phyloP scores from a whole-genome alignment of 2,888 invertebrate genomes.

The Leistus spinibarbis region DNA sequence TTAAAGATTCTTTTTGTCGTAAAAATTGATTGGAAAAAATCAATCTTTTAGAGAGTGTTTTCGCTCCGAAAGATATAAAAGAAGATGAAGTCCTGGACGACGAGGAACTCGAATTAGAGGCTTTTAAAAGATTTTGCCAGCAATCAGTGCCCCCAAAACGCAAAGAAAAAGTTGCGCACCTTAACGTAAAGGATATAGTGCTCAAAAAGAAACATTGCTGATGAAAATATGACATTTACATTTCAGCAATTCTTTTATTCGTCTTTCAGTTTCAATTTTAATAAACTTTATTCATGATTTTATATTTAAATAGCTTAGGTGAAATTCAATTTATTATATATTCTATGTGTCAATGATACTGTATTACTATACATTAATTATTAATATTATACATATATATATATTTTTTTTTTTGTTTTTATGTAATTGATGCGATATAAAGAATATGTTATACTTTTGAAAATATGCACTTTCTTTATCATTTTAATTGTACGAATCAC shows the following conservation, averaged over 20 bases:
- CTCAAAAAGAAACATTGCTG: constrained; percentile 64
- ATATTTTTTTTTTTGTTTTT: background rate
- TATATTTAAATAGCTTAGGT: background rate
- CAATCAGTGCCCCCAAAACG: constrained; percentile 80
- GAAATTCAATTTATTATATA: background rate
- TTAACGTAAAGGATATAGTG: constrained; percentile 80
- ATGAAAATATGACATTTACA: background rate
- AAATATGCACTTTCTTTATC: constrained; percentile 3
- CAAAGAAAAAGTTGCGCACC: constrained; percentile 74
- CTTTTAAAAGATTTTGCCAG: constrained; percentile 85
- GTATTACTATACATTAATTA: background rate
- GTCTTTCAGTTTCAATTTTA: background rate
- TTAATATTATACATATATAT: background rate
- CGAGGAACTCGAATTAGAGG: constrained; percentile 81
- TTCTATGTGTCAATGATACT: background rate
- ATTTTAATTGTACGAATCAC: constrained; percentile 16
- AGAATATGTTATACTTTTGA: constrained; percentile 5
- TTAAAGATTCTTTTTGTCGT: background rate
- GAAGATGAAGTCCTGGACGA: constrained; percentile 80
- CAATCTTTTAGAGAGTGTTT: constrained; percentile 66
- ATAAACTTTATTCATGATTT: background rate
- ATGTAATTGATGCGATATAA: background rate
- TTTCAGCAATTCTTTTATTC: background rate
- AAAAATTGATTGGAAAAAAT: background rate
- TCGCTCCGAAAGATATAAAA: constrained; percentile 80